Percentiles rank a stretch among this genome's conserved stretches.
Conservation (phyloP, 2,797 vertebrate species). For the Pangasius djambal region DNA sequence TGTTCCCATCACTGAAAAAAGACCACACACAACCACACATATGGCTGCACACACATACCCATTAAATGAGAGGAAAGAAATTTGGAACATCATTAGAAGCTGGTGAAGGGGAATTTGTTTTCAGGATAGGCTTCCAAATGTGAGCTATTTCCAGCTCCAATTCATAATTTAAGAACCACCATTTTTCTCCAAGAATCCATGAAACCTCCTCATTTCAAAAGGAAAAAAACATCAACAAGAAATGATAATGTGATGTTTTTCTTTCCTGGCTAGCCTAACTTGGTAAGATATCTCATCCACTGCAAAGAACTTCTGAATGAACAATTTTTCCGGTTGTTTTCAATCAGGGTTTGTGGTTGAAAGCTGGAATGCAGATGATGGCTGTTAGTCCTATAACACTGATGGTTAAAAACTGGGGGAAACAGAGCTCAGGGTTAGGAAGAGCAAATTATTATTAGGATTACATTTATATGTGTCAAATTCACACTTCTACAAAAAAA, state of each 20-base stretch:
- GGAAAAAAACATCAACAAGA: slow-evolving; percentile 39
- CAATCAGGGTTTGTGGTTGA: background rate
- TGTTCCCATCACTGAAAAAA: slow-evolving; percentile 25
- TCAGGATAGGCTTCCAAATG: slow-evolving; percentile 75
- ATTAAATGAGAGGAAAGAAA: slow-evolving; percentile 49
- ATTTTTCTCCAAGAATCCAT: slow-evolving; percentile 69
- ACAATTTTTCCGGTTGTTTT: background rate
- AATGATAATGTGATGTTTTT: slow-evolving; percentile 44
- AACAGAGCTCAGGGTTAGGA: background rate
- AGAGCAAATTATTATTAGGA: slow-evolving; percentile 13
- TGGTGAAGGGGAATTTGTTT: slow-evolving; percentile 73
- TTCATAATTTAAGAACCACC: slow-evolving; percentile 79
- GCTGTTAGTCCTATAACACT: background rate
- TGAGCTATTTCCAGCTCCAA: slow-evolving; percentile 77
- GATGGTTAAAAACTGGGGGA: background rate
- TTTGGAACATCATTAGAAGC: slow-evolving; percentile 66
- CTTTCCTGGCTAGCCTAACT: background rate
- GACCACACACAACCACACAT: background rate
- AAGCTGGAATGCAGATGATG: background rate
- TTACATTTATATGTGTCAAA: background rate
- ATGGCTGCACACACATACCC: background rate
- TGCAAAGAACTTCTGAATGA: background rate
- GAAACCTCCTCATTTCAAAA: slow-evolving; percentile 61
- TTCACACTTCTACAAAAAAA: slow-evolving; percentile 22
- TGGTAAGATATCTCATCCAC: background rate